These are phyloP conservation scores for Eupithecia exiguata DNA, from an alignment of 2,888 invertebrate genomes.

Conservation along the genomic window DNA sequence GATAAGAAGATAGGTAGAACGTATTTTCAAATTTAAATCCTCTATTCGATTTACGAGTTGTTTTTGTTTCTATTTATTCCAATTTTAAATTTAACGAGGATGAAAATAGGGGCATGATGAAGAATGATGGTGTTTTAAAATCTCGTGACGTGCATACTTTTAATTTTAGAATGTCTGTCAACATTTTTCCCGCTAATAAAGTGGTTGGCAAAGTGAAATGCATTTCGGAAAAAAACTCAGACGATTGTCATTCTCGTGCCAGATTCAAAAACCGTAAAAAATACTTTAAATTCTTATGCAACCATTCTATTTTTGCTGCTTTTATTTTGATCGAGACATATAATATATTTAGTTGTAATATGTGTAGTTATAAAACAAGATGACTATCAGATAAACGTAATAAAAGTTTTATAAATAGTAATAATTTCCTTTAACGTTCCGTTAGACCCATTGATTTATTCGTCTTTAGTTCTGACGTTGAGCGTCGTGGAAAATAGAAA, in stretches of 20 bases:
- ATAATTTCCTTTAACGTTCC: slow-evolving; percentile 40
- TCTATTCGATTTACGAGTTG: not conserved
- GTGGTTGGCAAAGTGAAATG: slow-evolving; percentile 25
- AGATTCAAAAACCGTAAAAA: slow-evolving; percentile 18
- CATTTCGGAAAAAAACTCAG: slow-evolving; percentile 21
- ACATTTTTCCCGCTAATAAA: slow-evolving; percentile 23
- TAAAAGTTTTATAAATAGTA: slow-evolving; percentile 43
- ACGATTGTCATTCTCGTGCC: slow-evolving; percentile 17
- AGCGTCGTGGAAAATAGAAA: slow-evolving; percentile 37
- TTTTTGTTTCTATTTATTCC: not conserved
- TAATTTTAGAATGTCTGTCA: slow-evolving; percentile 24
- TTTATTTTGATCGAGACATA: slow-evolving; percentile 36
- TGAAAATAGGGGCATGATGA: not conserved
- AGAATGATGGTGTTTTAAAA: slow-evolving; percentile 17
- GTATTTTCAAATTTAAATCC: not conserved
- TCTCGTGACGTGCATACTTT: slow-evolving; percentile 15
- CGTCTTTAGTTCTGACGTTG: slow-evolving; percentile 43
- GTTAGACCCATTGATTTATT: slow-evolving; percentile 44
- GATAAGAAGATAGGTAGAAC: not conserved
- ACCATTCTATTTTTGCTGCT: slow-evolving; percentile 18
- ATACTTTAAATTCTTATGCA: slow-evolving; percentile 15
- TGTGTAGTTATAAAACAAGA: slow-evolving; percentile 34
- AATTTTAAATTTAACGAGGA: not conserved
- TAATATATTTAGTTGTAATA: too few relatives aligned
- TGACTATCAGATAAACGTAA: slow-evolving; percentile 23